Evolutionary conservation across 2,888 invertebrate species (phyloP).

Genomic region (Pegoplata infirma): DNA sequence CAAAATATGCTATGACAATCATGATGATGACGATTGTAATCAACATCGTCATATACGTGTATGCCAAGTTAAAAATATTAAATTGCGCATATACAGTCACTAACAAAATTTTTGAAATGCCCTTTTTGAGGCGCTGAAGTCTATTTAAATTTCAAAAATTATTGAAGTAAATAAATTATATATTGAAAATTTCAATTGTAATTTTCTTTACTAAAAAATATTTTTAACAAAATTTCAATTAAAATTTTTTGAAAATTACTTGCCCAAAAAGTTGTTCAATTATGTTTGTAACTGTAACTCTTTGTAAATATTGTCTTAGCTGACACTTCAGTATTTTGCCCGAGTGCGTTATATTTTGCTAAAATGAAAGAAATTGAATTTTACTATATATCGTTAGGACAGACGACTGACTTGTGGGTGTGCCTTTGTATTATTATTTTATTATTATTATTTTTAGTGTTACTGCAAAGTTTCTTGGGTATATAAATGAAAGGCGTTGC

Average conservation of each 20-base stretch:
- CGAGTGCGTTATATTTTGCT: constrained; percentile 19
- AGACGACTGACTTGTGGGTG: constrained; percentile 48
- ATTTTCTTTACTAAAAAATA: too few relatives aligned
- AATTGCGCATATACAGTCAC: background rate
- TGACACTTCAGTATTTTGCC: constrained; percentile 29
- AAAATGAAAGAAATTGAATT: background rate
- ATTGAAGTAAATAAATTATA: too few relatives aligned
- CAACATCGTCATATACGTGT: constrained; percentile 10
- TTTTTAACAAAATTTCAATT: too few relatives aligned
- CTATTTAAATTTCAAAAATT: too few relatives aligned
- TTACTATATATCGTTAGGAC: background rate
- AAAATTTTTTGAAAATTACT: too few relatives aligned
- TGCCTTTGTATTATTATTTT: constrained; percentile 20
- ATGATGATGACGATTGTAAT: background rate
- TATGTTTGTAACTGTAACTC: too few relatives aligned
- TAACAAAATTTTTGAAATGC: background rate
- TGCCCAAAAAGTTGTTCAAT: too few relatives aligned
- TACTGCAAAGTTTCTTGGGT: background rate
- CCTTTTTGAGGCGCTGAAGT: too few relatives aligned
- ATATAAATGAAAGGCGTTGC: background rate
- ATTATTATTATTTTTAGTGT: constrained; percentile 1
- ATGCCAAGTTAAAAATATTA: constrained; percentile 1
- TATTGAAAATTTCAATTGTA: too few relatives aligned
- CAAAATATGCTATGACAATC: background rate
- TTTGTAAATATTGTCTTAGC: too few relatives aligned